Conservation (phyloP, 2,797 vertebrate genomes). For the Euphonia xanthogaster region DNA sequence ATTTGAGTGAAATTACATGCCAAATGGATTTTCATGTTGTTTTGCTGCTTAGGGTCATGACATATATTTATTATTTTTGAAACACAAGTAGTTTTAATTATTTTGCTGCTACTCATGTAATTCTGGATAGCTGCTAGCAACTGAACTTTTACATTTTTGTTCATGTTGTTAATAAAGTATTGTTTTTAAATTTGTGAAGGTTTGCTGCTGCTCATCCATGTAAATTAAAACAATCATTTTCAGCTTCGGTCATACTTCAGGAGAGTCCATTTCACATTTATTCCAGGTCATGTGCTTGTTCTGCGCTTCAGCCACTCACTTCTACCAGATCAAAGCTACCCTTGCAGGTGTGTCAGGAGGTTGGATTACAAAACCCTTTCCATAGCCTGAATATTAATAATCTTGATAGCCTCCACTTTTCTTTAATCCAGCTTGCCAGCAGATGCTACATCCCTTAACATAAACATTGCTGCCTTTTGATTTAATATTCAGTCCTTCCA, state of each 20-base stretch:
- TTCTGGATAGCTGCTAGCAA: conserved; percentile 71
- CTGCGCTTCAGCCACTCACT: neutral
- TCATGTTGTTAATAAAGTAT: conserved; percentile 64
- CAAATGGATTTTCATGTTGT: conserved; percentile 76
- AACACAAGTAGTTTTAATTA: conserved; percentile 76
- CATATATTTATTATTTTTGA: conserved; percentile 78
- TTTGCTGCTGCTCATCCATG: conserved; percentile 58
- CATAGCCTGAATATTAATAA: neutral
- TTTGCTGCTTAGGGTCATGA: conserved; percentile 76
- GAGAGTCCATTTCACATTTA: neutral
- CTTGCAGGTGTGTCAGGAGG: neutral
- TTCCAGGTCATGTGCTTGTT: neutral
- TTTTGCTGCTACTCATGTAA: conserved; percentile 66
- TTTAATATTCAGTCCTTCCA: neutral
- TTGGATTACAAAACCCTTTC: neutral
- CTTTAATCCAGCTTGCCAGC: neutral
- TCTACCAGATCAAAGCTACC: neutral
- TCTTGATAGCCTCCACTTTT: neutral
- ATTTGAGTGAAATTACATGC: conserved; percentile 74
- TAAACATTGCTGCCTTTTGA: neutral
- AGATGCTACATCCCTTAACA: neutral
- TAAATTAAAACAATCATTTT: conserved; percentile 69
- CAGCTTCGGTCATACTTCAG: neutral
- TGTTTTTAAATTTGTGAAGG: conserved; percentile 75
- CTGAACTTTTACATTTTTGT: conserved; percentile 63